Conservation (phyloP, 1,140 invertebrate genomes). For the Holcopasites calliopsidis region DNA sequence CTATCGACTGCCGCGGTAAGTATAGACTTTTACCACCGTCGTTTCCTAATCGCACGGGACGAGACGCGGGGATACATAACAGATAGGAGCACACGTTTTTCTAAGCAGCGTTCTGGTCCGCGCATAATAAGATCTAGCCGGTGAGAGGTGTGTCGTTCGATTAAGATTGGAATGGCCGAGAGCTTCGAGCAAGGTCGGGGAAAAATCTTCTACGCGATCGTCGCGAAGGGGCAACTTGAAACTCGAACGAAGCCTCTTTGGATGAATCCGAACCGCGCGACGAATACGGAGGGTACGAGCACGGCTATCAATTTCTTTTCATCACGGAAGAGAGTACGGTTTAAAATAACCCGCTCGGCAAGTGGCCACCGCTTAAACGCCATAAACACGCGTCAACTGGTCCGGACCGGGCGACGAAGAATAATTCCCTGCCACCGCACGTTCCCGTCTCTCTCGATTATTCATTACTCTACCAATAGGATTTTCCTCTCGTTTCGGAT, state of each 20-base stretch:
- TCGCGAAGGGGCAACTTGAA: too few relatives aligned
- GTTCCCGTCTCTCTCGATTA: background rate
- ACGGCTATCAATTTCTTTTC: background rate
- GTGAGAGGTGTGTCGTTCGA: slow-evolving; percentile 46
- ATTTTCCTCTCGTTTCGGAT: slow-evolving; percentile 7
- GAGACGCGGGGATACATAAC: background rate
- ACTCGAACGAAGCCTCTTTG: too few relatives aligned
- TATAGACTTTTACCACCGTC: background rate
- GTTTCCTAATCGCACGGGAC: slow-evolving; percentile 3
- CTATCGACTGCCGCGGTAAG: background rate
- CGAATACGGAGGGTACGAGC: too few relatives aligned
- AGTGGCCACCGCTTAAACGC: background rate
- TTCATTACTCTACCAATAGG: background rate
- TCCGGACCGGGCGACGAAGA: background rate
- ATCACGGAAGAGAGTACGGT: background rate
- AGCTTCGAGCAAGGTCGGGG: slow-evolving; percentile 46
- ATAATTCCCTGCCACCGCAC: background rate
- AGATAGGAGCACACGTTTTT: background rate
- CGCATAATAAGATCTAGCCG: slow-evolving; percentile 6
- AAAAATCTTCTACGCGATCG: too few relatives aligned
- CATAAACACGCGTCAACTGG: background rate
- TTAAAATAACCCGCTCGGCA: background rate
- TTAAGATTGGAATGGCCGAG: slow-evolving; percentile 57
- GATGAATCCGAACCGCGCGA: background rate
- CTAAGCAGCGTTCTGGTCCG: background rate